Evolutionary conservation across 1,140 invertebrate genomes (phyloP), one percentile per base, ranked within the genome.

Genomic region (Wiebesia pumilae): DNA sequence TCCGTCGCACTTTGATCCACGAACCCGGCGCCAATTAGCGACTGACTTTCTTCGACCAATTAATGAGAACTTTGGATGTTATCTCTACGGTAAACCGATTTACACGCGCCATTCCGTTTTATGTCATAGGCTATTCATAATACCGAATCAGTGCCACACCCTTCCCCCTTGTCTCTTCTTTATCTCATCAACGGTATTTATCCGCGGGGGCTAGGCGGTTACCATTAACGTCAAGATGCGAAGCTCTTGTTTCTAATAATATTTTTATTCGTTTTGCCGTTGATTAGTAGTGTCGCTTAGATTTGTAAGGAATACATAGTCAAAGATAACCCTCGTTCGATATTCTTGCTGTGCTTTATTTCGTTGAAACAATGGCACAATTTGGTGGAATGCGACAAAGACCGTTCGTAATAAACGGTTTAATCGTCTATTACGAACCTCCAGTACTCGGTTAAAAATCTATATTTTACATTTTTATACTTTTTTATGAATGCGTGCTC

Each of bases 21-120:
- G 69, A 71, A 6, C 33, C 27, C 30, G 75, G 30, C 75, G n/a
- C 58, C 83, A 84, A 84, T 84, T 79, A 79, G 75, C 47, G 30
- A 1, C 14, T 51, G 69, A 79, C 58, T 7, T 79, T 19, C 47
- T 79, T 21, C n/a, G 77, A 79, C 33, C 30, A 30, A 54, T 38
- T 71, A 16, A 4, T 38, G 33, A 3, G 24, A 77, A 10, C 30
- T 69, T 19, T 54, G 10, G 1, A 24, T 3, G 4, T 24, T 24
- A 19, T 54, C 58, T 62, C 58, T 62, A 27, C 27, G 10, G 24
- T 24, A 24, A 62, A 62, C 58, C 58, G 58, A 30, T 69, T 69
- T 69, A 33, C n/a, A 33, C 30, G 67, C 33, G 33, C 12, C 33
- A 69, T 35, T 69, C 67, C 67, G 33, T 69, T 69, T 69, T 69